Evolutionary conservation across 2,888 invertebrate genomes (phyloP).

Genomic region (Aporophyla lueneburgensis): DNA sequence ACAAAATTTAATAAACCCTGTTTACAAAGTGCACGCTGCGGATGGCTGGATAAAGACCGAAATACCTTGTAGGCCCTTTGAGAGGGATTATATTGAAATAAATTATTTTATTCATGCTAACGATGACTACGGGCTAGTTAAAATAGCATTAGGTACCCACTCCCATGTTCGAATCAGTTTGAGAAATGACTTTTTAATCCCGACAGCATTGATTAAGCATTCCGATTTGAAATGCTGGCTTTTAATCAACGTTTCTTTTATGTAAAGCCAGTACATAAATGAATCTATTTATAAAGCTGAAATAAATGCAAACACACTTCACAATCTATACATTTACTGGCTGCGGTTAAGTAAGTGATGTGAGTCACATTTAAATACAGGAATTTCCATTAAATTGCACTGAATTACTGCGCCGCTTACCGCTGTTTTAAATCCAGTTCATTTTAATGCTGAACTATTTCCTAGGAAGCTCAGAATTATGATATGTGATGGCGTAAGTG

Average conservation of each 20-base stretch:
- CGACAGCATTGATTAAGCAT: neutral
- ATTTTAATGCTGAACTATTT: constrained; percentile 32
- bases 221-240: neutral
- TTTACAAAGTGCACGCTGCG: constrained; percentile 13
- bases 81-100: constrained; percentile 13
- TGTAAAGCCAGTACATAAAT: neutral
- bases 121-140: neutral
- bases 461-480: constrained; percentile 20
- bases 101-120: constrained; percentile 6
- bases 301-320: neutral
- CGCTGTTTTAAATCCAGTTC: constrained; percentile 29
- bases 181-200: neutral
- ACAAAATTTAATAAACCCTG: neutral
- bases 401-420: constrained; percentile 20
- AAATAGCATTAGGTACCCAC: neutral
- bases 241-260: neutral
- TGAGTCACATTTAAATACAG: constrained; percentile 29
- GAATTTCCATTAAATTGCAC: constrained; percentile 30
- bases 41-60: neutral
- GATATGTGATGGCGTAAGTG: constrained; percentile 33
- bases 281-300: neutral
- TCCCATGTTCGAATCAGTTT: neutral
- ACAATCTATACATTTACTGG: neutral
- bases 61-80: constrained; percentile 1
- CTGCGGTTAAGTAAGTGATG: constrained; percentile 29